Evolutionary conservation across 2,888 invertebrate genomes (phyloP).

Genomic region (Siphlonurus alternatus): DNA sequence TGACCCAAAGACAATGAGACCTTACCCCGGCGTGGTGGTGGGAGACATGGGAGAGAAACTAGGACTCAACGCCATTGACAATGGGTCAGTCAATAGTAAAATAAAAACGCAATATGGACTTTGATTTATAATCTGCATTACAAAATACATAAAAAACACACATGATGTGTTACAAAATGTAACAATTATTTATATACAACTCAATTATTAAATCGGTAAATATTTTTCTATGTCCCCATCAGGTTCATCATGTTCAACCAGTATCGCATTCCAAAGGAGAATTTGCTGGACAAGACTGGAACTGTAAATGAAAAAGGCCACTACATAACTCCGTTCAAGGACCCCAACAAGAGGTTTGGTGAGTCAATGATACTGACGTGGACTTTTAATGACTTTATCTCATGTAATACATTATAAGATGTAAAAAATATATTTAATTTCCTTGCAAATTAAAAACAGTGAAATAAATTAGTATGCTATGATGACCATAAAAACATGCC

Average conservation of each 20-base stretch:
- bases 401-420: not conserved
- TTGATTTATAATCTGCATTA: no score
- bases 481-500: not conserved
- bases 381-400: not conserved
- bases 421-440: not conserved
- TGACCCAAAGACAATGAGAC: slow-evolving; percentile 53
- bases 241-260: slow-evolving; percentile 76
- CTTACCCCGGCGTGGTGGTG: slow-evolving; percentile 69
- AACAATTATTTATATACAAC: no score
- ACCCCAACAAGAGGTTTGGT: slow-evolving; percentile 67
- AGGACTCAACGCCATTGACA: slow-evolving; percentile 82
- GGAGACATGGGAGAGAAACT: slow-evolving; percentile 90
- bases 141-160: no score
- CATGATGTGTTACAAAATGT: no score
- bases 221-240: no score
- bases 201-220: no score
- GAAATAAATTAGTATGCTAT: not conserved
- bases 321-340: slow-evolving; percentile 80
- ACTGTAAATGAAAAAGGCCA: slow-evolving; percentile 75
- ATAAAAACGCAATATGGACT: no score
- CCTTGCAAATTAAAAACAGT: not conserved
- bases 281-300: slow-evolving; percentile 71
- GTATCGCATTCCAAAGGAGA: slow-evolving; percentile 69
- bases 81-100: no score
- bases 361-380: slow-evolving; percentile 14